Conservation (phyloP, 2,113 vertebrate genomes). For the Tiliqua scincoides region DNA sequence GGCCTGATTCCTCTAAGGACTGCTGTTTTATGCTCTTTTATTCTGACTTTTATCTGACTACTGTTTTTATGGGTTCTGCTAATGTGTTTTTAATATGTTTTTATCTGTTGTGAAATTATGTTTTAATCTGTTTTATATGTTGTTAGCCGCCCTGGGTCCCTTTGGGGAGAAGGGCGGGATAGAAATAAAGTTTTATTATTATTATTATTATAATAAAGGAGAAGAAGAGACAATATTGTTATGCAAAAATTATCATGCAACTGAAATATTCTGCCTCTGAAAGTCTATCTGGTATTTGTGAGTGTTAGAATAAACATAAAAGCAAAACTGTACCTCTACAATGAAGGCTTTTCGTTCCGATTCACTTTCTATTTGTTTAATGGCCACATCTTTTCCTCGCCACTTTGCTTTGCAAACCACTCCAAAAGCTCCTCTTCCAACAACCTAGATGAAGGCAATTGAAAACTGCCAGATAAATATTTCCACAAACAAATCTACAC, state of each 20-base stretch:
- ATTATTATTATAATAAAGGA: too few relatives aligned
- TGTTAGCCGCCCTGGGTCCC: too few relatives aligned
- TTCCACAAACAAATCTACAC: background rate
- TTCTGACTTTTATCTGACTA: too few relatives aligned
- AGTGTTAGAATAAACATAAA: background rate
- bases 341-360: conserved; percentile 97
- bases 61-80: too few relatives aligned
- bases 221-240: background rate
- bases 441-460: conserved; percentile 82
- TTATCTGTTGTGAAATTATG: too few relatives aligned
- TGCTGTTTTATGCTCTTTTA: too few relatives aligned
- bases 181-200: too few relatives aligned
- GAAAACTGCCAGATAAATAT: background rate
- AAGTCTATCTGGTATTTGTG: background rate
- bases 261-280: background rate
- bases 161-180: too few relatives aligned
- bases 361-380: conserved; percentile 99
- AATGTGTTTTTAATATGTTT: too few relatives aligned
- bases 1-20: too few relatives aligned
- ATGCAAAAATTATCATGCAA: background rate
- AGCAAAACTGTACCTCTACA: conserved; percentile 87
- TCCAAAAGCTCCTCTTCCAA: conserved; percentile 98
- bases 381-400: conserved; percentile 98
- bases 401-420: conserved; percentile 99
- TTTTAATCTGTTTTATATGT: too few relatives aligned